These are phyloP conservation scores for Halichondria panicea DNA, from an alignment of 37 sponge, comb jelly and placozoan species.

Conservation along the genomic window DNA sequence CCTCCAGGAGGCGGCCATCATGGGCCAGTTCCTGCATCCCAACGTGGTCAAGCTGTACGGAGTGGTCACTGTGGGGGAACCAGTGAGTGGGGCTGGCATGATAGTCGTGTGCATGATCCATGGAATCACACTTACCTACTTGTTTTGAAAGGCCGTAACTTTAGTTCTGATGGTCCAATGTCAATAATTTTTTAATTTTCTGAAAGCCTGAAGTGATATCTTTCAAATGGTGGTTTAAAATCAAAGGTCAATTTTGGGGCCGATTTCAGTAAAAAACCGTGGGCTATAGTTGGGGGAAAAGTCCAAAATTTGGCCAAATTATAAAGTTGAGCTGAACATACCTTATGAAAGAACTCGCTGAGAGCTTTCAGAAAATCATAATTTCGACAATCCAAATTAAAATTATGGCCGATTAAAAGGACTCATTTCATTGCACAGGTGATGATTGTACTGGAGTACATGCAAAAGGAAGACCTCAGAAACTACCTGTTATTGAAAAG, in stretches of 20 bases:
- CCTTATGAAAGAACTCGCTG: too few relatives aligned
- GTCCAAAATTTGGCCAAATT: too few relatives aligned
- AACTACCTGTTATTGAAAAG: constrained; percentile 31
- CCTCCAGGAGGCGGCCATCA: constrained; percentile 74
- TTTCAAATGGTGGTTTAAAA: not conserved
- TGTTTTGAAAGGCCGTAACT: not conserved
- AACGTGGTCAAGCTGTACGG: constrained; percentile 59
- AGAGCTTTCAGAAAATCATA: too few relatives aligned
- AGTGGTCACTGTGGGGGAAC: constrained; percentile 62
- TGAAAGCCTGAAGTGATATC: not conserved
- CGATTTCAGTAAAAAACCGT: too few relatives aligned
- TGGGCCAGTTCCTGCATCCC: constrained; percentile 63
- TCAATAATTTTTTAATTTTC: not conserved
- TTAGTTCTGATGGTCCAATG: not conserved
- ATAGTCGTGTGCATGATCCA: not conserved
- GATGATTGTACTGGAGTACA: constrained; percentile 68
- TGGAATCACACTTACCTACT: not conserved
- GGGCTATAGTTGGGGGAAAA: too few relatives aligned
- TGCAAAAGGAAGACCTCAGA: constrained; percentile 58
- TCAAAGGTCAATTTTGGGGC: too few relatives aligned
- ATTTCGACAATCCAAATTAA: too few relatives aligned
- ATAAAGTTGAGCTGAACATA: too few relatives aligned
- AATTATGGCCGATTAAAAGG: too few relatives aligned
- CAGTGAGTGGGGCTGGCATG: constrained; percentile 33
- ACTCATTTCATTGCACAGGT: not conserved